These are phyloP conservation scores for Zoroaster sp. DNA, from an alignment of 53 echinoderm and acorn worm genomes.

Conservation along the genomic window DNA sequence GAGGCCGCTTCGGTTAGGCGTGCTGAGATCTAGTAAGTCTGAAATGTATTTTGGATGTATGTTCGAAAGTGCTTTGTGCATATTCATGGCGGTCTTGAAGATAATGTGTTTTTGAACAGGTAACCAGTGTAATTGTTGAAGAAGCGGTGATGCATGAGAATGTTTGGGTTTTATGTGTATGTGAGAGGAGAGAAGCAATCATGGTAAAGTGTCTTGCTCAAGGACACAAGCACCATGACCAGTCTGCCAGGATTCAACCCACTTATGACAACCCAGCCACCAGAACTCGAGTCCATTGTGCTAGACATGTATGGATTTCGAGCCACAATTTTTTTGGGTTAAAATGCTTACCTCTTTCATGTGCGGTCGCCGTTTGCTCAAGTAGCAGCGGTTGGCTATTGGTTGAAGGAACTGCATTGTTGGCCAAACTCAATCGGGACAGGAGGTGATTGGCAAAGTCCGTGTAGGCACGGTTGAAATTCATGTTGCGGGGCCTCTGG, in stretches of 20 bases:
- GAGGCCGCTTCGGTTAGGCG: too few relatives aligned
- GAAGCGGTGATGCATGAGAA: too few relatives aligned
- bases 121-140: too few relatives aligned
- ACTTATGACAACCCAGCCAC: not conserved
- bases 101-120: too few relatives aligned
- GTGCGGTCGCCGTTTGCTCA: not conserved
- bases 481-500: slow-evolving; percentile 38
- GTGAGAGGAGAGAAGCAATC: not conserved
- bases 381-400: not conserved
- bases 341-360: not conserved
- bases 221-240: not conserved
- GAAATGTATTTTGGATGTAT: too few relatives aligned
- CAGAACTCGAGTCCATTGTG: not conserved
- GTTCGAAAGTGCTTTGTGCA: too few relatives aligned
- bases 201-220: not conserved
- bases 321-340: not conserved
- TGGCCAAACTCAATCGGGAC: slow-evolving; percentile 44
- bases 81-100: too few relatives aligned
- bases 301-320: not conserved
- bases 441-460: slow-evolving; percentile 52
- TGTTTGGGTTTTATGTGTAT: too few relatives aligned
- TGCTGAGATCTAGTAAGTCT: too few relatives aligned
- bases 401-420: not conserved
- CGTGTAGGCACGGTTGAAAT: slow-evolving; percentile 26
- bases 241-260: not conserved